These are phyloP conservation scores for Zaprionus ornatus DNA, from an alignment of 1,140 invertebrate species.

Conservation along the genomic window DNA sequence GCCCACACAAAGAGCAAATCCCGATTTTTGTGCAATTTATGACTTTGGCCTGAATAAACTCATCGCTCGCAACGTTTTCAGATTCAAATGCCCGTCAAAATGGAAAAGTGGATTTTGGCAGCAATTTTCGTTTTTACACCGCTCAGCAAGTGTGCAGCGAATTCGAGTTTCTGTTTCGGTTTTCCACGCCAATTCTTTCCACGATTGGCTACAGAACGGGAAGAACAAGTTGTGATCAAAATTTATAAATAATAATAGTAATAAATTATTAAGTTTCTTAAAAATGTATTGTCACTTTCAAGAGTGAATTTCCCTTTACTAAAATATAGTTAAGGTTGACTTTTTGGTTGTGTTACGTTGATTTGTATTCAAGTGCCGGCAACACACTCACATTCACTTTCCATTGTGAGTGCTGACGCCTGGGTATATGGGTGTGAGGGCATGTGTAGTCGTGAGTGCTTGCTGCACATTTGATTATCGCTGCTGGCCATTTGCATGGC, in stretches of 20 bases:
- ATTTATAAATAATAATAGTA: too few species aligned
- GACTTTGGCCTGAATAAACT: slow-evolving; percentile 67
- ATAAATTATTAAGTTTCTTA: too few species aligned
- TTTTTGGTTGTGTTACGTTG: neutral
- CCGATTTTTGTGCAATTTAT: slow-evolving; percentile 66
- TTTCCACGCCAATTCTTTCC: slow-evolving; percentile 2
- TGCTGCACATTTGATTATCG: slow-evolving; percentile 67
- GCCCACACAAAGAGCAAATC: slow-evolving; percentile 30
- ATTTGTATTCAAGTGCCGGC: slow-evolving; percentile 14
- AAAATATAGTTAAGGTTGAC: too few species aligned
- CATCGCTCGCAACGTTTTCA: slow-evolving; percentile 27
- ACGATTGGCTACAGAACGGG: neutral
- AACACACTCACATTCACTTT: slow-evolving; percentile 1
- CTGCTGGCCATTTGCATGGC: slow-evolving; percentile 35
- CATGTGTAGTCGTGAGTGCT: slow-evolving; percentile 13
- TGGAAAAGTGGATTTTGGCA: slow-evolving; percentile 67
- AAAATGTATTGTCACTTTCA: too few species aligned
- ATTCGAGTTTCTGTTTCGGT: slow-evolving; percentile 6
- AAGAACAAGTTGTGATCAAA: neutral
- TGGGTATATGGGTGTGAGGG: slow-evolving; percentile 1
- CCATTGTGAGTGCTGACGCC: neutral
- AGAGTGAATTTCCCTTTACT: too few species aligned
- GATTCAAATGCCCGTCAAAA: slow-evolving; percentile 56
- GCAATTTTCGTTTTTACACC: slow-evolving; percentile 50
- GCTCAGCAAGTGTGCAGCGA: slow-evolving; percentile 14